Percentiles rank a stretch among this genome's conserved stretches.
Evolutionary conservation across 2,888 invertebrate genomes (phyloP).

Genomic region (Scrobipalpa atriplicella): DNA sequence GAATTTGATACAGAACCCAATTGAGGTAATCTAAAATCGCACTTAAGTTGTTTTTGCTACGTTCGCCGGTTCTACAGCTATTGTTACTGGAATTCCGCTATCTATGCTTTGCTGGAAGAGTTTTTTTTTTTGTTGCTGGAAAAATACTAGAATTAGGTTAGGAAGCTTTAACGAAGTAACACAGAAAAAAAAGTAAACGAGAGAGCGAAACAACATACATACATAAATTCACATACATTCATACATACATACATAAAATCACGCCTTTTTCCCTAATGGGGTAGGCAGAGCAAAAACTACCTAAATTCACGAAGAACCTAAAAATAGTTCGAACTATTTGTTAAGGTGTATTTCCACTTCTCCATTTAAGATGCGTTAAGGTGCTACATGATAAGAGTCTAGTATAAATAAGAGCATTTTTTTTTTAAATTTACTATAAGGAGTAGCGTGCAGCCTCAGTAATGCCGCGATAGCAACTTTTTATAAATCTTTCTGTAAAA

Average conservation of each 20-base stretch:
- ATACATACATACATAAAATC: no score
- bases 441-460: no score
- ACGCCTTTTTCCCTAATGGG: no score
- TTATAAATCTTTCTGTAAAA: no score
- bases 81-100: conserved; percentile 5
- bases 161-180: background rate
- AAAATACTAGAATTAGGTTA: background rate
- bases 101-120: background rate
- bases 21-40: background rate
- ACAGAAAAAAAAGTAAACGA: background rate
- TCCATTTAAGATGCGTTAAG: background rate
- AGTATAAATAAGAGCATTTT: no score
- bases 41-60: background rate
- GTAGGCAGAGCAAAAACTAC: no score
- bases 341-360: conserved; percentile 5
- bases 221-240: no score
- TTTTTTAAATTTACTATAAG: no score
- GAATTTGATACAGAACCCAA: background rate
- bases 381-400: no score
- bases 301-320: no score
- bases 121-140: background rate
- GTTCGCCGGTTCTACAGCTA: background rate
- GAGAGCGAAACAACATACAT: background rate
- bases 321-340: conserved; percentile 15
- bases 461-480: no score